A percentile compares a stretch with the other conserved stretches of the same genome.
Conservation (phyloP, 2,113 vertebrate species). For the Jacana jacana region DNA sequence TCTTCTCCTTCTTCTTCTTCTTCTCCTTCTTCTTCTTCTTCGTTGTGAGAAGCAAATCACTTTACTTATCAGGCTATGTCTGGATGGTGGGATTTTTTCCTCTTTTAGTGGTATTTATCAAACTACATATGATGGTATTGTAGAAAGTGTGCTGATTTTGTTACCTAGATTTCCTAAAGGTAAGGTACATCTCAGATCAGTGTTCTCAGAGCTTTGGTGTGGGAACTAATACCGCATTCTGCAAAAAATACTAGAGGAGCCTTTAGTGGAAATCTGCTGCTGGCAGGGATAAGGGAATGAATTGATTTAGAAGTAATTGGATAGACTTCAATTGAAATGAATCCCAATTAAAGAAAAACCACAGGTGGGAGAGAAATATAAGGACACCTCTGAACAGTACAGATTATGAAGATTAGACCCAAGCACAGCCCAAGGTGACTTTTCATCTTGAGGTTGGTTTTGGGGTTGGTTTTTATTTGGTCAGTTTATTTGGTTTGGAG, state of each 20-base stretch:
- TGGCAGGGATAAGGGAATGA: neutral
- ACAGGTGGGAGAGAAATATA: neutral
- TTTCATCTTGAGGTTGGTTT: neutral
- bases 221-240: neutral
- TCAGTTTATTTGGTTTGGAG: neutral
- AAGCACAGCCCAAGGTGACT: neutral
- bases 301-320: slow-evolving; percentile 21
- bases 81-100: neutral
- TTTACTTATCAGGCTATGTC: neutral
- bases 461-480: neutral
- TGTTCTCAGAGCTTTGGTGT: neutral
- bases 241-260: neutral
- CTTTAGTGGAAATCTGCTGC: slow-evolving; percentile 5
- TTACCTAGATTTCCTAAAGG: neutral
- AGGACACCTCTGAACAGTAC: neutral
- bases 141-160: neutral
- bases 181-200: neutral
- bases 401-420: neutral
- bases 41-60: neutral
- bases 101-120: neutral
- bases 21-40: too few relatives aligned
- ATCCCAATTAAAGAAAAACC: neutral
- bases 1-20: too few relatives aligned
- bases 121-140: neutral
- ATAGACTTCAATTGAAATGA: neutral